Conservation (phyloP, 2,888 invertebrate genomes). For the Netelia inedita region DNA sequence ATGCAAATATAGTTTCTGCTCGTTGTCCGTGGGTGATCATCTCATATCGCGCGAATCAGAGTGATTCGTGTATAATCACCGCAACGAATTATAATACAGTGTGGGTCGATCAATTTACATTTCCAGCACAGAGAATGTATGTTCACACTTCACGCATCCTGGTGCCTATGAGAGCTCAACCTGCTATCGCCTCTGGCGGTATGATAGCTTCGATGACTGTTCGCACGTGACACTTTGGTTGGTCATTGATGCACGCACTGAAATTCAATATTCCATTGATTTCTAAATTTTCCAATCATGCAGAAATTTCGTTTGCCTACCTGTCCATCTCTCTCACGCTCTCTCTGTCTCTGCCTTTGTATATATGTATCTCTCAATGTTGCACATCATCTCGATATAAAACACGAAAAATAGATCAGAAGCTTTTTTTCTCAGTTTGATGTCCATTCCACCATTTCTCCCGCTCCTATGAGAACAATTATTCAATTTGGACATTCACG, state of each 20-base stretch:
- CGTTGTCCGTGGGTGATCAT: neutral
- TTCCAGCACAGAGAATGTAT: slow-evolving; percentile 43
- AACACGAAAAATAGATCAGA: slow-evolving; percentile 39
- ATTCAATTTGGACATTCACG: slow-evolving; percentile 28
- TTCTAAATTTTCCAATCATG: slow-evolving; percentile 64
- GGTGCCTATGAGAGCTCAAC: slow-evolving; percentile 26
- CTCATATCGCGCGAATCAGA: slow-evolving; percentile 31
- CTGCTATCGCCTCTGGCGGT: slow-evolving; percentile 41
- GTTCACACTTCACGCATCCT: slow-evolving; percentile 26
- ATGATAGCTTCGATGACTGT: slow-evolving; percentile 62
- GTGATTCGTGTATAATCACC: slow-evolving; percentile 38
- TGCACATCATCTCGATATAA: neutral
- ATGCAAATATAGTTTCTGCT: slow-evolving; percentile 17
- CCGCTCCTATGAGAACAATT: slow-evolving; percentile 31
- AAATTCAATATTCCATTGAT: slow-evolving; percentile 61
- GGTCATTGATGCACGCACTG: slow-evolving; percentile 54
- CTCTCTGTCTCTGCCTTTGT: neutral
- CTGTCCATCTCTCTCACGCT: neutral
- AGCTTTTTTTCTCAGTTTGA: slow-evolving; percentile 30
- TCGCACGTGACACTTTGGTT: slow-evolving; percentile 57
- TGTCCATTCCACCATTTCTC: slow-evolving; percentile 10
- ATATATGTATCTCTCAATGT: neutral
- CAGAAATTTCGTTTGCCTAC: slow-evolving; percentile 26
- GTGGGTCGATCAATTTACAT: slow-evolving; percentile 60
- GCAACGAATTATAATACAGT: slow-evolving; percentile 64